phyloP scores from a whole-genome alignment of 2,888 invertebrate genomes.

The Drosophila barbarae region DNA sequence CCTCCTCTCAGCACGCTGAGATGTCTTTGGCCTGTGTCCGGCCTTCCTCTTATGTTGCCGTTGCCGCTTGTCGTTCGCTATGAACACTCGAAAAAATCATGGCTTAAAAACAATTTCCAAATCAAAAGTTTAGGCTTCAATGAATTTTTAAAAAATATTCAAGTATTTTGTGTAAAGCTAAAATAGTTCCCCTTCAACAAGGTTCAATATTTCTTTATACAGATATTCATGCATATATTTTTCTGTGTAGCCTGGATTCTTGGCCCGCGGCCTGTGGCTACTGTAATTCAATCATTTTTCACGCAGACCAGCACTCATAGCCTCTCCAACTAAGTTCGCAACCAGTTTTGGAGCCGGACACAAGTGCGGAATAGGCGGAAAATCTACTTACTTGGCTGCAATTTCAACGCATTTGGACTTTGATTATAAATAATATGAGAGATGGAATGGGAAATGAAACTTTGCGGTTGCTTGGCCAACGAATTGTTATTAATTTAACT shows the following conservation, averaged over 20 bases:
- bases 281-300: conserved; percentile 61
- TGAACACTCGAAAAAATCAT: neutral
- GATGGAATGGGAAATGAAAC: conserved; percentile 8
- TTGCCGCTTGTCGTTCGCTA: neutral
- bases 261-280: conserved; percentile 25
- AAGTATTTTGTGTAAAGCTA: neutral
- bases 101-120: too few species aligned
- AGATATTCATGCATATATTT: neutral
- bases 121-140: accelerated
- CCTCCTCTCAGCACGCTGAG: conserved; percentile 33
- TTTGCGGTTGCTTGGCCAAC: conserved; percentile 13
- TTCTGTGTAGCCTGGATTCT: conserved; percentile 10
- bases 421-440: conserved; percentile 44
- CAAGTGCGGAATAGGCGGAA: conserved; percentile 8
- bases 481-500: conserved; percentile 31
- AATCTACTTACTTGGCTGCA: conserved; percentile 31
- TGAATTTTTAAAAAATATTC: neutral
- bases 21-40: conserved; percentile 36
- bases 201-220: neutral
- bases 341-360: conserved; percentile 44
- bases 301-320: conserved; percentile 36
- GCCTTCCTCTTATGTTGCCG: conserved; percentile 1
- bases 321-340: conserved; percentile 43
- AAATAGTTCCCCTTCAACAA: too few species aligned
- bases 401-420: conserved; percentile 53